Percentiles rank a stretch among this genome's conserved stretches.
These are phyloP conservation scores for Cyrtodaria siliqua DNA, from an alignment of 2,888 invertebrate species.

Conservation along the genomic window DNA sequence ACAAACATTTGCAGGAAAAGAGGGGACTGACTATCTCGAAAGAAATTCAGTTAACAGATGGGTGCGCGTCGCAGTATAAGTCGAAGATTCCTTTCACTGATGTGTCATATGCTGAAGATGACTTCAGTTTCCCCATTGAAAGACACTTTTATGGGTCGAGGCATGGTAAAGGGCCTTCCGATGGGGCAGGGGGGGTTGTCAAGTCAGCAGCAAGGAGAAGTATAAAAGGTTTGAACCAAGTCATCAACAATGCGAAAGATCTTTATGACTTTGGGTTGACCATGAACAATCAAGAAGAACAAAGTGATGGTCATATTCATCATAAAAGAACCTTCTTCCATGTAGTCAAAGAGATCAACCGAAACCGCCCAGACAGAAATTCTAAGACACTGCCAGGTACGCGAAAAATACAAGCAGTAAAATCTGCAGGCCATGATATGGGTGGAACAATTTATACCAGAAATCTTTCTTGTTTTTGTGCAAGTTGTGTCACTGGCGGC, in stretches of 20 bases:
- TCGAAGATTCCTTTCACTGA: not conserved
- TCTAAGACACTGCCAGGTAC: no score
- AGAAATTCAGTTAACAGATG: not conserved
- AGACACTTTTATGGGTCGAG: not conserved
- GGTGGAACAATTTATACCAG: no score
- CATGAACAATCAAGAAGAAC: not conserved
- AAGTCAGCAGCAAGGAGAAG: not conserved
- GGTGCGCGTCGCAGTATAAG: not conserved
- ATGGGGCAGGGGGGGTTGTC: not conserved
- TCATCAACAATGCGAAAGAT: not conserved
- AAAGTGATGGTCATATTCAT: not conserved
- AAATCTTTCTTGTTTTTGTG: no score
- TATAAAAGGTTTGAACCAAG: not conserved
- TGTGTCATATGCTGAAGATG: not conserved
- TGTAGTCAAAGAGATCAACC: no score
- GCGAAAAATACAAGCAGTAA: no score
- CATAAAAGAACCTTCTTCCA: slow-evolving; percentile 3
- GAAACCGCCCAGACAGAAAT: no score
- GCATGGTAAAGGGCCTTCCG: slow-evolving; percentile 2
- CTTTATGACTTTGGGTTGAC: not conserved
- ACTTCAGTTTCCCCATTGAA: not conserved
- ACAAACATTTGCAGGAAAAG: not conserved
- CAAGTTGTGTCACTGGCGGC: no score
- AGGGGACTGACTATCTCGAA: not conserved
- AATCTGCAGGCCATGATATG: no score